These are phyloP conservation scores for Mus spretus DNA, from an alignment of 2,797 vertebrate species.

Conservation along the genomic window DNA sequence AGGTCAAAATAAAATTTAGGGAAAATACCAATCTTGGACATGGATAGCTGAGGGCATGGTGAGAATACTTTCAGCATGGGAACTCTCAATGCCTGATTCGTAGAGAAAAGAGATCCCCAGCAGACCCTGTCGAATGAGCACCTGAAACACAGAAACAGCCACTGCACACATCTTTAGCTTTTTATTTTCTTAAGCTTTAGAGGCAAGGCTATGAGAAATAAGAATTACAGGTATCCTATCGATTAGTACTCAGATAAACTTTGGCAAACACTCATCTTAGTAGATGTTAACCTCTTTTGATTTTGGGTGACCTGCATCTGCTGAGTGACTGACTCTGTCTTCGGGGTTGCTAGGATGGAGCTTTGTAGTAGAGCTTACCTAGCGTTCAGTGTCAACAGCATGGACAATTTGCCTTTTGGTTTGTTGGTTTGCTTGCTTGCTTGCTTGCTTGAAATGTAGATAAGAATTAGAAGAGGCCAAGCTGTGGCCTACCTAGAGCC, in stretches of 20 bases:
- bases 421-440: background rate
- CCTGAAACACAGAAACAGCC: background rate
- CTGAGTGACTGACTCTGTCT: background rate
- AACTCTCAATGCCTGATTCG: constrained; percentile 85
- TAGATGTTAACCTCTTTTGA: background rate
- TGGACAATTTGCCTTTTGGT: background rate
- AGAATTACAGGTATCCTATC: background rate
- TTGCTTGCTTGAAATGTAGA: background rate
- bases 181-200: constrained; percentile 73
- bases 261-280: background rate
- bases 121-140: constrained; percentile 90
- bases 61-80: constrained; percentile 85
- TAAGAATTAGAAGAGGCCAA: background rate
- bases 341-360: background rate
- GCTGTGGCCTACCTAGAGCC: background rate
- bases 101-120: constrained; percentile 89
- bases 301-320: background rate
- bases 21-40: background rate
- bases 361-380: background rate
- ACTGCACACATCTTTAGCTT: background rate
- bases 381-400: background rate
- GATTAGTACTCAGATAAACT: constrained; percentile 8
- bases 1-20: constrained; percentile 13
- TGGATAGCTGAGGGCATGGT: background rate
- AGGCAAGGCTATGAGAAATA: constrained; percentile 29